Conservation (phyloP, 2,797 vertebrate genomes). For the Lutjanus campechanus region DNA sequence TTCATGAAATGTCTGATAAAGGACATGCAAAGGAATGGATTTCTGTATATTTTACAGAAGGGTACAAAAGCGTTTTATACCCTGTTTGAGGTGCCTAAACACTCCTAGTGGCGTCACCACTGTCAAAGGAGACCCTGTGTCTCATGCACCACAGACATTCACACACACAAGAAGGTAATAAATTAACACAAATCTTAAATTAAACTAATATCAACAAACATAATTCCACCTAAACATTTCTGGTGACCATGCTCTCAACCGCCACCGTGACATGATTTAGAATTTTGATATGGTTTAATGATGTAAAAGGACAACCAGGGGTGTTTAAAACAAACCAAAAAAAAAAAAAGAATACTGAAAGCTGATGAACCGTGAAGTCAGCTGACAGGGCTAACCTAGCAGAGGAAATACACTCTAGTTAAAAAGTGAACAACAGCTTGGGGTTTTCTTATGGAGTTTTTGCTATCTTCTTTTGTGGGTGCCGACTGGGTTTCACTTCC, state of each 20-base stretch:
- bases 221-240: conserved; percentile 82
- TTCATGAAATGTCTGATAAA: not conserved
- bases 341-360: conserved; percentile 36
- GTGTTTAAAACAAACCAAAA: not conserved
- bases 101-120: conserved; percentile 20
- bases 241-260: conserved; percentile 65
- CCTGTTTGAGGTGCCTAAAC: conserved; percentile 18
- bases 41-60: conserved; percentile 2
- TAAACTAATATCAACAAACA: conserved; percentile 63
- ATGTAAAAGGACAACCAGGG: not conserved
- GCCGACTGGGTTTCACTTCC: conserved; percentile 73
- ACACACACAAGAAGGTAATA: conserved; percentile 67
- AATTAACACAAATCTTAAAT: conserved; percentile 71
- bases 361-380: conserved; percentile 49
- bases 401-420: conserved; percentile 48
- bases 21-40: conserved; percentile 24
- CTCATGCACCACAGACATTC: conserved; percentile 38
- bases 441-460: conserved; percentile 73
- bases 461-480: conserved; percentile 45
- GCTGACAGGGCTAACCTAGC: conserved; percentile 36
- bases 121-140: conserved; percentile 48
- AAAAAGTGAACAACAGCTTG: conserved; percentile 36
- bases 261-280: conserved; percentile 53
- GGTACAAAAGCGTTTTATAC: conserved; percentile 11
- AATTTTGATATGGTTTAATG: conserved; percentile 21